Base-by-base conservation (phyloP, 1,140 invertebrate genomes). In the Thereuonema tuberculata region DNA sequence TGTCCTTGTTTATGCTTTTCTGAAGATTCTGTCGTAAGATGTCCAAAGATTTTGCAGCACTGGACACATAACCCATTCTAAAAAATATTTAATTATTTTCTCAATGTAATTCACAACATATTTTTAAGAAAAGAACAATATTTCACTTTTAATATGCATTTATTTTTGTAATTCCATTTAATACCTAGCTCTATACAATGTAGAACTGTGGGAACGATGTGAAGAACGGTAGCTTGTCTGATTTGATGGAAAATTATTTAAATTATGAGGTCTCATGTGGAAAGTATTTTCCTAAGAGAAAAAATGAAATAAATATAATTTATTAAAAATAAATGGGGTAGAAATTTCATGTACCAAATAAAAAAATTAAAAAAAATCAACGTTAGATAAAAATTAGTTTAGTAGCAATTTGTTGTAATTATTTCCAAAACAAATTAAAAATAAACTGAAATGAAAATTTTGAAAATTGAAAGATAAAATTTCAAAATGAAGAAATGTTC, bases 1-100 rank as follows among this genome's bases (percentile, higher is more conserved):
- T 84, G 70, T 89, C 86, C 67, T 83, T 82, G 66, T 87, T 87
- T 25, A 88, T 84, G 57, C 78, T 78, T 62, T 77, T 79, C 71
- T 89, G 86, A 64, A 89, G 74, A 66, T 84, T 86, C 69, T 84
- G 82, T 58, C 85, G 68, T 23, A 89, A 66, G 53, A 87, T 75
- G 68, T 87, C 84, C 46, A 88, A 71, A 5, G 84, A 85, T 71
- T 86, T 87, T 52, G 81, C 78, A 21, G 84, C 77, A 70, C 79
- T 82, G 3, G 78, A 21, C 21, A 60, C 26, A 56, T 24, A 60
- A 5, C 59, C 59, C 9, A 46, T 43, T 27, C 59, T 60, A 21
- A 21, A 24, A 50, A 47, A 29, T 12, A 43, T 43, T 12, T n/a
- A 43, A 43, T n/a, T n/a, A n/a, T n/a, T n/a, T n/a, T n/a, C n/a